Conservation (phyloP, 2,888 invertebrate species). For the Furcula furcula region DNA sequence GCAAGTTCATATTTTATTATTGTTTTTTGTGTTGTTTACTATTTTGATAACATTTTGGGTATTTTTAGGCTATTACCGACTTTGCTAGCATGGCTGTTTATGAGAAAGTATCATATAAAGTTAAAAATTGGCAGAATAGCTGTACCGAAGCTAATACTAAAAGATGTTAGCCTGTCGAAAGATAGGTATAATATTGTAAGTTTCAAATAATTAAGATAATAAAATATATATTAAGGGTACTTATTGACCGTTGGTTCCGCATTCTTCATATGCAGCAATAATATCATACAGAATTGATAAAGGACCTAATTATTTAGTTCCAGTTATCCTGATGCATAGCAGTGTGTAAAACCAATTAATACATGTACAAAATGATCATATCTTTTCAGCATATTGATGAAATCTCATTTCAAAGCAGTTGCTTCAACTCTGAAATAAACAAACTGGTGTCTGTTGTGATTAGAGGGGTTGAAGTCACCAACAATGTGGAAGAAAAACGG, state of each 20-base stretch:
- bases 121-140: constrained; percentile 91
- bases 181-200: constrained; percentile 89
- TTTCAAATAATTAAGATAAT: no score
- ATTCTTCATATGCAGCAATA: no score
- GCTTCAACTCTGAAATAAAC: constrained; percentile 93
- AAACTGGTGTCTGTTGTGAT: constrained; percentile 92
- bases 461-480: constrained; percentile 89
- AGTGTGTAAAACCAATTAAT: no score
- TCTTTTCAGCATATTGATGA: constrained; percentile 89
- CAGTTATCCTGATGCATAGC: no score
- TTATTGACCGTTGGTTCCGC: no score
- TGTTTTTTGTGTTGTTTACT: constrained; percentile 49
- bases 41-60: constrained; percentile 35
- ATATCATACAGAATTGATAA: no score
- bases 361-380: constrained; percentile 2
- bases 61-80: constrained; percentile 88
- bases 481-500: constrained; percentile 83
- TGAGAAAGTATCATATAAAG: constrained; percentile 89
- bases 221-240: no score
- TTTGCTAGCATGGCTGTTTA: constrained; percentile 89
- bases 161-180: constrained; percentile 90
- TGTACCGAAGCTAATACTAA: constrained; percentile 89
- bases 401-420: constrained; percentile 92
- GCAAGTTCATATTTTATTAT: constrained; percentile 48
- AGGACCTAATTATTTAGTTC: no score